Evolutionary conservation across 2,113 vertebrate genomes (phyloP).

Genomic region (Limanda limanda): DNA sequence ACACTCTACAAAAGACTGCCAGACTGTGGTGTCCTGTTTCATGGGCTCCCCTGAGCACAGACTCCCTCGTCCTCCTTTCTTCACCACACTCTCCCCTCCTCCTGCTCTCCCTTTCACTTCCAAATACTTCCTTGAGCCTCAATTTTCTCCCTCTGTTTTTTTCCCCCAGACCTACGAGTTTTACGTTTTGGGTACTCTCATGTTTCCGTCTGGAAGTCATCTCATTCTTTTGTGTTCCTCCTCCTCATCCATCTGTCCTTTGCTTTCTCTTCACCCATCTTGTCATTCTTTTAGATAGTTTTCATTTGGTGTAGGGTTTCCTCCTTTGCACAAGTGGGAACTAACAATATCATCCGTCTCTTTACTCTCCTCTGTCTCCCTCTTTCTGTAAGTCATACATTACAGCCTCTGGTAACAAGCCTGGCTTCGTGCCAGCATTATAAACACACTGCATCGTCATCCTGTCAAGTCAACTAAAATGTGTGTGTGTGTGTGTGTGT

Average conservation of each 20-base stretch:
- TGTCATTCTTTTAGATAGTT: slow-evolving; percentile 32
- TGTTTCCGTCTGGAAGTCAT: slow-evolving; percentile 32
- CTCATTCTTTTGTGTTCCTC: slow-evolving; percentile 31
- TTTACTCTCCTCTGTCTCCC: not conserved
- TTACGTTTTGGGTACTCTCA: slow-evolving; percentile 31
- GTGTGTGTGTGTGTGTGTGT: slow-evolving; percentile 51
- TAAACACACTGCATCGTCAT: slow-evolving; percentile 28
- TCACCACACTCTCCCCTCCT: not conserved
- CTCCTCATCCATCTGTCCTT: slow-evolving; percentile 1
- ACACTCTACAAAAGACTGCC: slow-evolving; percentile 31
- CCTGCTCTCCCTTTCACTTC: slow-evolving; percentile 15
- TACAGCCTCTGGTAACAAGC: slow-evolving; percentile 48
- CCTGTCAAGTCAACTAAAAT: slow-evolving; percentile 24
- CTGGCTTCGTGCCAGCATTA: slow-evolving; percentile 31
- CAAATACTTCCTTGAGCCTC: slow-evolving; percentile 20
- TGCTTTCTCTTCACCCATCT: slow-evolving; percentile 16
- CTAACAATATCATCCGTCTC: slow-evolving; percentile 30
- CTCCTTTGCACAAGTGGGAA: slow-evolving; percentile 30
- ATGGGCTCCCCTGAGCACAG: slow-evolving; percentile 19
- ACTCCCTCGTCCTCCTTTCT: not conserved
- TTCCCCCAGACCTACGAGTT: not conserved
- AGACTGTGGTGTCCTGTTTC: slow-evolving; percentile 51
- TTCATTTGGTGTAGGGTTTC: slow-evolving; percentile 38
- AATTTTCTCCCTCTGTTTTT: not conserved
- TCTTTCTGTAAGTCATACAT: slow-evolving; percentile 40